A percentile compares a stretch with the other conserved stretches of the same genome.
Evolutionary conservation across 1,140 invertebrate species (phyloP).

Genomic region (Aphelenchoides fujianensis): DNA sequence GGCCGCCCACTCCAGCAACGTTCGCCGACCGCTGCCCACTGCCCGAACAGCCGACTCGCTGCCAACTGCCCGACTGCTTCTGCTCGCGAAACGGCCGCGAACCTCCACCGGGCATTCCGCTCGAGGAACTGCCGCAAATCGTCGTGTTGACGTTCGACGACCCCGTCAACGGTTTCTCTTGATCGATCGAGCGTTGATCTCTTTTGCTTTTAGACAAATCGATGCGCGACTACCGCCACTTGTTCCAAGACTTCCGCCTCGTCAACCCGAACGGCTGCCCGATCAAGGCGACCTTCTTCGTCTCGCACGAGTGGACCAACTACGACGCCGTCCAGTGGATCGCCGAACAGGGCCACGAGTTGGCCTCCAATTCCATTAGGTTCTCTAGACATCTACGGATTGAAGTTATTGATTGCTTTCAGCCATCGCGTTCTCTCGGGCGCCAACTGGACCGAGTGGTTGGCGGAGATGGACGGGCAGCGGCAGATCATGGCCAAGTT

Average conservation of each 20-base stretch:
- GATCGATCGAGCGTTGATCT: slow-evolving; percentile 37
- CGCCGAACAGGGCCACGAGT: slow-evolving; percentile 88
- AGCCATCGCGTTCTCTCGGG: slow-evolving; percentile 70
- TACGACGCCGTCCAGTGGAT: slow-evolving; percentile 92
- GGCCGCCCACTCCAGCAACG: neutral
- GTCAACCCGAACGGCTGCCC: slow-evolving; percentile 72
- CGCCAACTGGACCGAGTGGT: slow-evolving; percentile 33
- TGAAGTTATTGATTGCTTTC: slow-evolving; percentile 1
- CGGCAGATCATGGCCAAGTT: slow-evolving; percentile 42
- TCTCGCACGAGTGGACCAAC: slow-evolving; percentile 97
- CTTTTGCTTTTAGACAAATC: slow-evolving; percentile 35
- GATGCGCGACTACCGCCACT: slow-evolving; percentile 29
- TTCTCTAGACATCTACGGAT: neutral
- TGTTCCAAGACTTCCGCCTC: slow-evolving; percentile 20
- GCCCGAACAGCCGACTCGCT: neutral
- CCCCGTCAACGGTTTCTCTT: slow-evolving; percentile 50
- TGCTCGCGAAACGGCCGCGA: slow-evolving; percentile 41
- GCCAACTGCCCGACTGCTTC: slow-evolving; percentile 50
- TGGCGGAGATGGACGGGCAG: slow-evolving; percentile 49
- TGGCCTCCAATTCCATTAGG: slow-evolving; percentile 88
- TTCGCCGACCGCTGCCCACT: neutral
- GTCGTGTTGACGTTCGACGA: slow-evolving; percentile 55
- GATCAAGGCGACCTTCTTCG: slow-evolving; percentile 93
- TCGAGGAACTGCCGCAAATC: slow-evolving; percentile 44
- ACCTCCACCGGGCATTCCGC: slow-evolving; percentile 31